Percentiles rank a stretch among this genome's conserved stretches.
phyloP scores from a whole-genome alignment of 2,888 invertebrate genomes.

The Morpho achilles region DNA sequence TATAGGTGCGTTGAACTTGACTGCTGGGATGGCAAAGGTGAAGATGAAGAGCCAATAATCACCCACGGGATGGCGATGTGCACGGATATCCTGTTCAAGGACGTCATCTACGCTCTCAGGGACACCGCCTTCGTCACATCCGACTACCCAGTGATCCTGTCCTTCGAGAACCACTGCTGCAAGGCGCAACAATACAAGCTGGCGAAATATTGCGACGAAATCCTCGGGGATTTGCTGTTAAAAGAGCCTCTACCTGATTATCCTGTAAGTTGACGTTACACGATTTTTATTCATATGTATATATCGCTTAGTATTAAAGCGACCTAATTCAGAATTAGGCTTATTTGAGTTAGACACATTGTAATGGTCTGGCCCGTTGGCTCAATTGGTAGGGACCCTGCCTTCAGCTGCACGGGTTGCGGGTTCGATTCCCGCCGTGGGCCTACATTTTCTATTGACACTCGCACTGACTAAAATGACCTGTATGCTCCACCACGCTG shows the following conservation, averaged over 20 bases:
- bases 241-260: slow-evolving; percentile 92
- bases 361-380: too few species aligned
- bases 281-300: too few species aligned
- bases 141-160: slow-evolving; percentile 97
- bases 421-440: too few species aligned
- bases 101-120: slow-evolving; percentile 97
- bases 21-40: slow-evolving; percentile 99
- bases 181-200: slow-evolving; percentile 98
- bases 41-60: slow-evolving; percentile 99
- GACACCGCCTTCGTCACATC: slow-evolving; percentile 99
- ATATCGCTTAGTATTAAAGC: too few species aligned
- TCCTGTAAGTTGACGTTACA: slow-evolving; percentile 80
- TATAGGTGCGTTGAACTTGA: slow-evolving; percentile 97
- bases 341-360: too few species aligned
- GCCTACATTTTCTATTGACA: too few species aligned
- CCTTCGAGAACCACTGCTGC: slow-evolving; percentile 99
- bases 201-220: slow-evolving; percentile 99
- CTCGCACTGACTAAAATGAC: too few species aligned
- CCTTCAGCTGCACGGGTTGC: too few species aligned
- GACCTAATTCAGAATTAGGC: too few species aligned
- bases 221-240: slow-evolving; percentile 93
- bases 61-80: slow-evolving; percentile 99
- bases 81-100: slow-evolving; percentile 98
- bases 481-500: too few species aligned
- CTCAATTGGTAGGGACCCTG: too few species aligned